phyloP scores from a whole-genome alignment of 2,888 invertebrate genomes.

The Cheilosia grossa region DNA sequence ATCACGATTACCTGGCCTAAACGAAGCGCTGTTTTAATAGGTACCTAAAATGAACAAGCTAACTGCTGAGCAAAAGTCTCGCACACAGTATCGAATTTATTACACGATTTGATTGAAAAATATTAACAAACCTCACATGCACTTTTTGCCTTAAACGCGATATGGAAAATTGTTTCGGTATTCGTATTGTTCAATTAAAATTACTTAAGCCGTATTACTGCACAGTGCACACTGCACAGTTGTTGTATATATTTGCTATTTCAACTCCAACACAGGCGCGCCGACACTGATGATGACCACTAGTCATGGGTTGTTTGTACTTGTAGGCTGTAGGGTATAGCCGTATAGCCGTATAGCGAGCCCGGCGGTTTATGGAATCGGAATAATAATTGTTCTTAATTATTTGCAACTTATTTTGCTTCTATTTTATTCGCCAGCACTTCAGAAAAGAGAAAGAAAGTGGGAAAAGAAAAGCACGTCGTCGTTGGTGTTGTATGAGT shows the following conservation, averaged over 20 bases:
- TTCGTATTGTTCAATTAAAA: conserved; percentile 65
- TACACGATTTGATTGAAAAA: conserved; percentile 19
- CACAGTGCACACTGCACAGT: conserved; percentile 1
- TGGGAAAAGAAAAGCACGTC: conserved; percentile 18
- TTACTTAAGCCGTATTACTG: conserved; percentile 47
- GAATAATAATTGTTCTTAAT: conserved; percentile 61
- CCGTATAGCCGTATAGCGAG: background rate
- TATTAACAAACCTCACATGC: conserved; percentile 41
- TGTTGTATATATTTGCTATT: conserved; percentile 11
- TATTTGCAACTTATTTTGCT: conserved; percentile 23
- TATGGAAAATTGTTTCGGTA: conserved; percentile 53
- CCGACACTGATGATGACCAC: conserved; percentile 27
- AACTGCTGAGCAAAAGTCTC: conserved; percentile 15
- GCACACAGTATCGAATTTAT: conserved; percentile 40
- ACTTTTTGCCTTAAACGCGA: conserved; percentile 48
- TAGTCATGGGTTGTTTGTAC: conserved; percentile 38
- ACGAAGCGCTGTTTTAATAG: conserved; percentile 10
- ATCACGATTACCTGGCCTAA: background rate
- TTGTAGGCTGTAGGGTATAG: background rate
- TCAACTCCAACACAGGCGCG: conserved; percentile 15
- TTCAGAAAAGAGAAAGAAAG: conserved; percentile 24
- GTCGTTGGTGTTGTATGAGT: conserved; percentile 16
- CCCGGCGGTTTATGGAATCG: conserved; percentile 41
- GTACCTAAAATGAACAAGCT: background rate
- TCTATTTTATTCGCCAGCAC: background rate